phyloP scores from a whole-genome alignment of 2,113 vertebrate species.

The Notarius lentiginosus region DNA sequence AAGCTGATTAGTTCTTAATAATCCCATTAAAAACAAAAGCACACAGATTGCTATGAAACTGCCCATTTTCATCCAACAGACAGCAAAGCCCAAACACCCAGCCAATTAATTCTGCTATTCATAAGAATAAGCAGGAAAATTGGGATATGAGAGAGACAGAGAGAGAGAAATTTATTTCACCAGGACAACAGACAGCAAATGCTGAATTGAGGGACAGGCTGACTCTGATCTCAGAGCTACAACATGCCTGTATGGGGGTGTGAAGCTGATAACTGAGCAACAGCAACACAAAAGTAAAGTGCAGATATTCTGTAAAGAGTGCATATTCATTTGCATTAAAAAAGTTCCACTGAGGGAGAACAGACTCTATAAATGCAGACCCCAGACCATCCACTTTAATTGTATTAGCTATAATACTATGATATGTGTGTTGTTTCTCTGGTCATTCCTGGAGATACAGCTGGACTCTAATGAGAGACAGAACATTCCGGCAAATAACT shows the following conservation, averaged over 20 bases:
- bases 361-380: background rate
- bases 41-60: constrained; percentile 13
- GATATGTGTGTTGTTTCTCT: constrained; percentile 12
- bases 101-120: constrained; percentile 6
- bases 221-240: background rate
- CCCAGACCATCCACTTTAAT: background rate
- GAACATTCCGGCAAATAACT: constrained; percentile 42
- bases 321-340: background rate
- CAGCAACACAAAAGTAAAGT: background rate
- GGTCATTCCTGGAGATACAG: constrained; percentile 38
- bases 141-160: background rate
- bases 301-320: background rate
- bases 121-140: constrained; percentile 26
- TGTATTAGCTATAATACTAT: background rate
- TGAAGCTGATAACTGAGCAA: background rate
- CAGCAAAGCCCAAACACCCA: constrained; percentile 7
- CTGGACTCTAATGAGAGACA: constrained; percentile 47
- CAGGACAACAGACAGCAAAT: background rate
- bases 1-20: constrained; percentile 46
- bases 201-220: background rate
- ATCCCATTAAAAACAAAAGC: constrained; percentile 47
- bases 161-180: background rate
- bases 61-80: constrained; percentile 29
- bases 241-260: background rate
- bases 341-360: background rate